phyloP scores from a whole-genome alignment of 2,113 vertebrate species.

The Calidris pugnax region DNA sequence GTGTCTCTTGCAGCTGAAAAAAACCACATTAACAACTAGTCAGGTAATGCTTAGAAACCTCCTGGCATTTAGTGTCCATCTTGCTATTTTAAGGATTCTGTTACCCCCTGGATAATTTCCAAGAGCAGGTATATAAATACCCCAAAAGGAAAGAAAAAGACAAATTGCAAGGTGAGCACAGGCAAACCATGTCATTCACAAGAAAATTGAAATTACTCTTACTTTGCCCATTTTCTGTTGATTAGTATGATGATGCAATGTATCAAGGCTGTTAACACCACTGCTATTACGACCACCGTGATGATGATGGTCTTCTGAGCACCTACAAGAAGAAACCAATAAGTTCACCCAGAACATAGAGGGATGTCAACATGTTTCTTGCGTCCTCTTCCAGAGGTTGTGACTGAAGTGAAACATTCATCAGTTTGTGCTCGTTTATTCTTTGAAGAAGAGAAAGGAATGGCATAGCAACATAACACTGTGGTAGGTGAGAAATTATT shows the following conservation, averaged over 20 bases:
- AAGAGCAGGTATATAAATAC: neutral
- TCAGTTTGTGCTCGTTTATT: neutral
- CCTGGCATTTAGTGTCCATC: neutral
- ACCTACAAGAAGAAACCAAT: neutral
- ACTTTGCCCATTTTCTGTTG: neutral
- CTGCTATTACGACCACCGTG: rapidly evolving
- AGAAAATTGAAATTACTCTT: neutral
- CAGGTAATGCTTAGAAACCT: neutral
- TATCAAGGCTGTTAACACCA: rapidly evolving
- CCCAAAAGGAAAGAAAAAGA: neutral
- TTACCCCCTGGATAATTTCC: neutral
- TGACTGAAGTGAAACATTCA: neutral
- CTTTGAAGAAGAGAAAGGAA: neutral
- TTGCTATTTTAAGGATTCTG: neutral
- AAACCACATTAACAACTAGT: no score
- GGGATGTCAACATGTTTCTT: neutral
- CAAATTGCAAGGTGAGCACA: neutral
- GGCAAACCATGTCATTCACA: neutral
- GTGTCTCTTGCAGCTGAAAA: neutral
- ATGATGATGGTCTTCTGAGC: neutral
- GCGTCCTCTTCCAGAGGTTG: neutral
- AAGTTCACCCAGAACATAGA: neutral
- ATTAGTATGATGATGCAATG: neutral
- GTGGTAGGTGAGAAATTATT: neutral
- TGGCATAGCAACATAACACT: neutral